Percentiles rank a stretch among this genome's conserved stretches.
Evolutionary conservation across 2,888 invertebrate genomes (phyloP).

Genomic region (Tetragonisca angustula): DNA sequence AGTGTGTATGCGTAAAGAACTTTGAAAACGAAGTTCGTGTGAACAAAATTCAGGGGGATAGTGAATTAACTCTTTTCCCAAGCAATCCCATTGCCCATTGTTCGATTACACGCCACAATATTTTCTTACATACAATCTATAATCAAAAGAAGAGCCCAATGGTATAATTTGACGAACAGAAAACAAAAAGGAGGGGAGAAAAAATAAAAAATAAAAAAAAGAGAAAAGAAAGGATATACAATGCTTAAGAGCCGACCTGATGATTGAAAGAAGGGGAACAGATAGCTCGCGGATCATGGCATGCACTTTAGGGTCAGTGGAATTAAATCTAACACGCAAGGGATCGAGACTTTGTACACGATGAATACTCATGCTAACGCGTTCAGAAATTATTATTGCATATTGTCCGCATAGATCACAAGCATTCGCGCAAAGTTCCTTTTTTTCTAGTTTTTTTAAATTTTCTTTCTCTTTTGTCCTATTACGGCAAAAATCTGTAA

Average conservation of each 20-base stretch:
- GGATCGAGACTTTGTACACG: slow-evolving; percentile 42
- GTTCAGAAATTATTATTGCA: slow-evolving; percentile 60
- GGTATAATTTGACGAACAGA: slow-evolving; percentile 1
- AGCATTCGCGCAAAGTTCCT: neutral
- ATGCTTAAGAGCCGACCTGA: slow-evolving; percentile 37
- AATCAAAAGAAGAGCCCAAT: slow-evolving; percentile 26
- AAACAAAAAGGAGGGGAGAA: neutral
- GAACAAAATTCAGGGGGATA: slow-evolving; percentile 44
- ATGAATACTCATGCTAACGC: slow-evolving; percentile 51
- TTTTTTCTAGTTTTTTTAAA: neutral
- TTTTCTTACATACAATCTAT: slow-evolving; percentile 30
- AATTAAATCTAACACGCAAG: slow-evolving; percentile 64
- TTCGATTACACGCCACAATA: slow-evolving; percentile 32
- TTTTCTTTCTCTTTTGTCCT: neutral
- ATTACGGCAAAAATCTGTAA: neutral
- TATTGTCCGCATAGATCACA: slow-evolving; percentile 46
- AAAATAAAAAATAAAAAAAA: neutral
- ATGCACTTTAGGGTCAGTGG: slow-evolving; percentile 59
- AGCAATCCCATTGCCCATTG: slow-evolving; percentile 62
- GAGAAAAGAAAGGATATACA: slow-evolving; percentile 23
- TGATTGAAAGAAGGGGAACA: slow-evolving; percentile 34
- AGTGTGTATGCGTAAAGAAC: slow-evolving; percentile 16
- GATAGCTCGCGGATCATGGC: slow-evolving; percentile 51
- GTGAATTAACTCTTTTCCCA: slow-evolving; percentile 18
- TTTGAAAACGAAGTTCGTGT: slow-evolving; percentile 34